Base-by-base conservation (phyloP, 2,113 vertebrate genomes). In the Anseranas semipalmata region DNA sequence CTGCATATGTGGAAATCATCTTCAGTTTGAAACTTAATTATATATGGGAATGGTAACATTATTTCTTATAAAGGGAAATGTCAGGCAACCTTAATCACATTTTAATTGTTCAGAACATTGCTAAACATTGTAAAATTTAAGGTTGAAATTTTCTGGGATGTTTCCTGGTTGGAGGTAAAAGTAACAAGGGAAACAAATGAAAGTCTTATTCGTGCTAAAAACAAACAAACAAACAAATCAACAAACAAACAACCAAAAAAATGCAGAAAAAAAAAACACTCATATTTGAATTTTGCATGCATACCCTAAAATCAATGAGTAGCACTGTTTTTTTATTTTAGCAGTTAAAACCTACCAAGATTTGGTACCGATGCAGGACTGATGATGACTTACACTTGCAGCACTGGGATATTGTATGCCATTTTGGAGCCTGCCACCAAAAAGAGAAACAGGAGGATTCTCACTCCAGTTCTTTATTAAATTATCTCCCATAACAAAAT, bases 341-440 rank as follows among this genome's bases (percentile, higher is more conserved):
- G 39, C 30, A 68, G 33, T 30, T 70, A 45, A 45, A 79, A 53
- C 6, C 14, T 7, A 3, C 30, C 27, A 13, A n/a, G 5, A 16
- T 43, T 85, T 59, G 0, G 16, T 9, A 35, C n/a, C 7, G 35
- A 25, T 2, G 4, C 15, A 22, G 56, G 59, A 68, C 55, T 2
- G 1, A n/a, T 14, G 21, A 55, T 4, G 11, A 55, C 2, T 59
- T 32, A 45, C 12, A 5, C 1, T 0, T 8, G 14, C 43, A 52
- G 33, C 16, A 4, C 6, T 6, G 12, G 14, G 14, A 41, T 46
- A 25, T 6, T 33, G 16, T 5, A 41, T 30, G 7, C 60, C 33
- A 9, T 37, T 84, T 56, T 56, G 46, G 53, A 43, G 32, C 25
- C 8, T 68, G 33, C 4, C 27, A 6, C 18, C 15, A 50, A 20